A percentile compares a stretch with the other conserved stretches of the same genome.
Evolutionary conservation across 35 echinoderm and acorn worm species (phyloP).

Genomic region (Lytechinus pictus): DNA sequence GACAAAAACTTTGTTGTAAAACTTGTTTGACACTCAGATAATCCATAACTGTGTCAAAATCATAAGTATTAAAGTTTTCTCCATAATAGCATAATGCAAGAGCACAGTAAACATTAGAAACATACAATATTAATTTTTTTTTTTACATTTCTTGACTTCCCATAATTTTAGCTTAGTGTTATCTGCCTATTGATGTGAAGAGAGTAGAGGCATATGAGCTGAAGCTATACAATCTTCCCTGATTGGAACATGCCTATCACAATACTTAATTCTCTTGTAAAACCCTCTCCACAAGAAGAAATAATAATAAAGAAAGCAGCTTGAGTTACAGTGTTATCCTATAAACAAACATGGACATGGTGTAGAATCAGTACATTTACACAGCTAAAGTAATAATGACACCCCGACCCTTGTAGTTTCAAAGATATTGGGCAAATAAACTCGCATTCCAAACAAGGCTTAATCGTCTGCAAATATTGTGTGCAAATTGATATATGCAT

Average conservation of each 20-base stretch:
- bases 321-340: neutral
- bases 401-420: neutral
- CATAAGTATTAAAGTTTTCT: too few relatives aligned
- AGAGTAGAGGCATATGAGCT: too few relatives aligned
- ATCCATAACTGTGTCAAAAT: too few relatives aligned
- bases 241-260: neutral
- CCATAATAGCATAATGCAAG: too few relatives aligned
- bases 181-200: too few relatives aligned
- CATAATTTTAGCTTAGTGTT: too few relatives aligned
- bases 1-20: too few relatives aligned
- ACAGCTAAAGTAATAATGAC: neutral
- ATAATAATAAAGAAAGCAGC: neutral
- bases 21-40: too few relatives aligned
- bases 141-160: too few relatives aligned
- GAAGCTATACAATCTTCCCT: neutral
- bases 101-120: too few relatives aligned
- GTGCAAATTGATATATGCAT: neutral
- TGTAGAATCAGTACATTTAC: neutral
- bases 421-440: neutral
- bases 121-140: too few relatives aligned
- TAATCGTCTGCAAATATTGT: neutral
- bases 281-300: neutral
- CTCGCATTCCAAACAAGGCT: neutral
- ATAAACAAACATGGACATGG: neutral
- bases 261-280: neutral